Evolutionary conservation across 2,888 invertebrate genomes (phyloP), one percentile per base, ranked within the genome.

Genomic region (Troilus luridus): DNA sequence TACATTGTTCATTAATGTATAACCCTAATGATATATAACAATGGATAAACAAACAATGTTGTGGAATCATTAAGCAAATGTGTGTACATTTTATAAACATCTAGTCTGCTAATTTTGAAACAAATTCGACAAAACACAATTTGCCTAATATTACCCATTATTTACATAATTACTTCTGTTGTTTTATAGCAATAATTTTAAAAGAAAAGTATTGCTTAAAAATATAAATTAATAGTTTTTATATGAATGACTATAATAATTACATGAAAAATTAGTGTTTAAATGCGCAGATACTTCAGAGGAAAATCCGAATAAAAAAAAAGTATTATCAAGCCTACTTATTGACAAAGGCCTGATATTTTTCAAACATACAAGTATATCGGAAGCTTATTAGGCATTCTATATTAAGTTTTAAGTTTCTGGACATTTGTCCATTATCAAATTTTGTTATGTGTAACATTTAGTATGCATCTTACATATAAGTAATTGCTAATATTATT

Each of bases 51-150:
- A 91, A 91, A 91, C 88, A 91, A 90, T 91, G 81, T 88, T 56
- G 91, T 90, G 91, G 90, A 91, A 88, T 91, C 56, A 88, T 88
- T 91, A 91, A 91, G 91, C 91, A 88, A 88, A 81, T 88, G 91
- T 91, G 91, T 91, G 91, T 91, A 91, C 59, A 88, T 60, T 91
- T 77, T 90, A 90, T 90, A 90, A 90, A 90, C 90, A 90, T 90
- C 90, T 90, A 90, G 85, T 85, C 90, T 24, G 60, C 85, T 88
- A 90, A 90, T 90, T 90, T 90, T 88, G 90, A 90, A 90, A 90
- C 62, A 64, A 90, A 81, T 90, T 77, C 24, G 58, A 81, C 81
- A 81, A 90, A 77, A 88, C 85, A 90, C 90, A 88, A 85, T 90
- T 85, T 90, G 90, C 90, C 90, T 90, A 90, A 77, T 21, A 60